Conservation (phyloP, 2,113 vertebrate genomes). For the Nansenia antarctica region DNA sequence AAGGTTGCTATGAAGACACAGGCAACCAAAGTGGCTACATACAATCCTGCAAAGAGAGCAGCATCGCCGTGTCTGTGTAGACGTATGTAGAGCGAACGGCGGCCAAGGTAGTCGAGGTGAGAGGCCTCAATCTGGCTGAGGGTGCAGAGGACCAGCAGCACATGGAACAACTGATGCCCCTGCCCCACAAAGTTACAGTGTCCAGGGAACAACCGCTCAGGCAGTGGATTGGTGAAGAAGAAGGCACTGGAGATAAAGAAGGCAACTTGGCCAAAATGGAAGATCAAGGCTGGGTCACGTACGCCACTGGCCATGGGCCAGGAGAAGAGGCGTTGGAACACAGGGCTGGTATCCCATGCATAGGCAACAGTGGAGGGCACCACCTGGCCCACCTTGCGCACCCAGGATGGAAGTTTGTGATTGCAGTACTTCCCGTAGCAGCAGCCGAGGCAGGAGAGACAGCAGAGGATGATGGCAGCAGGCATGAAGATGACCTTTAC, state of each 20-base stretch:
- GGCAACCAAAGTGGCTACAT: conserved; percentile 61
- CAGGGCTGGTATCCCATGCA: conserved; percentile 85
- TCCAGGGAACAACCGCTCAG: conserved; percentile 84
- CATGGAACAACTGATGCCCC: conserved; percentile 90
- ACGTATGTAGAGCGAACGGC: conserved; percentile 74
- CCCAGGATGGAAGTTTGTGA: conserved; percentile 61
- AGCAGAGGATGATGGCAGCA: conserved; percentile 73
- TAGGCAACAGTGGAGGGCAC: conserved; percentile 83
- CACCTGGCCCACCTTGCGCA: conserved; percentile 83
- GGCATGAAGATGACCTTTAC: conserved; percentile 81
- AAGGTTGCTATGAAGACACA: conserved; percentile 72
- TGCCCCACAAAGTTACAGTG: conserved; percentile 87
- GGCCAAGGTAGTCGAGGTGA: conserved; percentile 78
- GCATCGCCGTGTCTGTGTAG: conserved; percentile 72
- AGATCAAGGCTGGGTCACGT: conserved; percentile 46
- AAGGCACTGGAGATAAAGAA: conserved; percentile 85
- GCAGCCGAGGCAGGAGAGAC: conserved; percentile 85
- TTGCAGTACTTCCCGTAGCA: conserved; percentile 85
- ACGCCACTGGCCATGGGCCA: conserved; percentile 13
- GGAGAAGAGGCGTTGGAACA: conserved; percentile 74
- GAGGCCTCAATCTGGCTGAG: conserved; percentile 87
- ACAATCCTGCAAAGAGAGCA: conserved; percentile 71
- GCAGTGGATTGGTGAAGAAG: conserved; percentile 84
- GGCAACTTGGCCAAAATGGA: conserved; percentile 72
- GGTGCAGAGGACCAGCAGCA: conserved; percentile 84